Conservation (phyloP, 2,888 invertebrate genomes). For the Coleophora deauratella region DNA sequence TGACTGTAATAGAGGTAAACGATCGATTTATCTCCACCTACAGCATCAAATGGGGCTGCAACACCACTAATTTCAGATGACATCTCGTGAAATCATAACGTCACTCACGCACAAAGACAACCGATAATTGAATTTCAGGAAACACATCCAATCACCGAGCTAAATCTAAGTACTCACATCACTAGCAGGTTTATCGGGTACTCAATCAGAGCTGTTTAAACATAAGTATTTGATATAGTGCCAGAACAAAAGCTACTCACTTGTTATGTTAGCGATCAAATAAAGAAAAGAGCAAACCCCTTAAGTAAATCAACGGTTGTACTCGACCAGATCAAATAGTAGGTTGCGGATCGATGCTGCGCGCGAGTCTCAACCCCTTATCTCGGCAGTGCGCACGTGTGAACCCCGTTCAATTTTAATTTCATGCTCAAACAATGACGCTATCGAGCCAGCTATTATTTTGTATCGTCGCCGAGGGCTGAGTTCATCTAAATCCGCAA, state of each 20-base stretch:
- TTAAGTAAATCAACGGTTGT: constrained; percentile 55
- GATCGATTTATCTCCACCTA: constrained; percentile 24
- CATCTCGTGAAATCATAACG: constrained; percentile 19
- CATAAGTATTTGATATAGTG: constrained; percentile 20
- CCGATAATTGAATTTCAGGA: constrained; percentile 13
- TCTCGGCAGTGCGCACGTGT: constrained; percentile 68
- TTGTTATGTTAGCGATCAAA: constrained; percentile 40
- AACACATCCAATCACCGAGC: constrained; percentile 4
- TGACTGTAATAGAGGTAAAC: constrained; percentile 43
- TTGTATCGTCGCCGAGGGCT: constrained; percentile 66
- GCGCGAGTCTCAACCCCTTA: constrained; percentile 57
- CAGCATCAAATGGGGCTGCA: no score
- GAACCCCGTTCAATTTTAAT: constrained; percentile 73
- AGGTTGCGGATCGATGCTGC: constrained; percentile 56
- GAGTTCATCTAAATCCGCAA: constrained; percentile 68
- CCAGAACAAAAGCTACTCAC: constrained; percentile 33
- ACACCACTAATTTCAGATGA: constrained; percentile 34
- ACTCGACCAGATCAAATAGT: constrained; percentile 34
- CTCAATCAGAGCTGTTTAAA: constrained; percentile 29
- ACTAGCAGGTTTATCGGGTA: constrained; percentile 18
- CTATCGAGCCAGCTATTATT: constrained; percentile 70
- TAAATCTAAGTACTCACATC: background rate
- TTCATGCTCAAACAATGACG: constrained; percentile 75
- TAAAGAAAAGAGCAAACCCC: constrained; percentile 65
- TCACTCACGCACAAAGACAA: background rate